Evolutionary conservation across 2,888 invertebrate genomes (phyloP), one percentile per base, ranked within the genome.

Genomic region (Plebejus argus): DNA sequence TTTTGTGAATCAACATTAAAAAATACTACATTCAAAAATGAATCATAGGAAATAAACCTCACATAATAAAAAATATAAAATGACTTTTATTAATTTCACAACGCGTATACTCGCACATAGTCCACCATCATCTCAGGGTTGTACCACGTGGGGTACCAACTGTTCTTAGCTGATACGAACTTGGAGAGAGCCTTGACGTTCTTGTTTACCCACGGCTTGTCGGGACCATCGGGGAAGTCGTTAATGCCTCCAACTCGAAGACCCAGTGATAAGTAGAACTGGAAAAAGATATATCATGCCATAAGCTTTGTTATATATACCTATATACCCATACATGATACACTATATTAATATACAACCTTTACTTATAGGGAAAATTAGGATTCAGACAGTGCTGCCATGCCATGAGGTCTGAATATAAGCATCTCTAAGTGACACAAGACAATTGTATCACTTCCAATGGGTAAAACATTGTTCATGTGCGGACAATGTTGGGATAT

Each of bases 201-300:
- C 5, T 88, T 87, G 87, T 98, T 97, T 76, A 83, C 90, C 98
- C 98, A 98, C 0, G 98, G 98, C 85, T 98, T 98, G 71, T 90
- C 89, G 0, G 89, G 83, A 78, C 87, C 86, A 83, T 98, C 96
- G 0, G 95, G 93, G 86, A 97, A 98, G 86, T 96, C 96, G 78
- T 95, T 94, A 74, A 95, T 90, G 10, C 98, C 98, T 0, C 97
- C 98, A n/a, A 97, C 97, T 5, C 97, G 96, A 4, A 98, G 94
- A 15, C 98, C 98, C 35, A 98, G 86, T 0, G 96, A 95, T 12
- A 98, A 86, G 87, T 96, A 96, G 94, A 97, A 96, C 96, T 97
- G 92, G 2, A 80, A 82, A 76, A 23, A 78, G 58, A 28, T 2
- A 20, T 23, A 10, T 12, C 53, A 20, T 35, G 35, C 35, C 6